phyloP scores from a whole-genome alignment of 2,888 invertebrate species.

The Drosophila nigritarsus region DNA sequence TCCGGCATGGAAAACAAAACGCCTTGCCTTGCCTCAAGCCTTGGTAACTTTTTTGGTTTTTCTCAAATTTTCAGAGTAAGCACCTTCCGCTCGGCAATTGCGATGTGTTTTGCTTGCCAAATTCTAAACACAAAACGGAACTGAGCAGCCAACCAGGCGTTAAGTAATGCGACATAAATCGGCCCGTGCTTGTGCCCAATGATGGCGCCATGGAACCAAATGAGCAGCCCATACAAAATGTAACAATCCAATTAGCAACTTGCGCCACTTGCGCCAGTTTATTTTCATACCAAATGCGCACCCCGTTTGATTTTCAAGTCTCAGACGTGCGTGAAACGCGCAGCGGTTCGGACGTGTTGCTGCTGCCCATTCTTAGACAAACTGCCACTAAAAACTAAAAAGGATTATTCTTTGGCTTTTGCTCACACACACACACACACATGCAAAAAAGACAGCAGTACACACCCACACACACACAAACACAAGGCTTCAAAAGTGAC shows the following conservation, averaged over 20 bases:
- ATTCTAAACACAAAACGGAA: slow-evolving; percentile 67
- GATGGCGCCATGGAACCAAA: slow-evolving; percentile 45
- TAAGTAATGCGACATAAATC: slow-evolving; percentile 60
- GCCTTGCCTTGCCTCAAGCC: slow-evolving; percentile 41
- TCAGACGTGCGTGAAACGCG: slow-evolving; percentile 83
- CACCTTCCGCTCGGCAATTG: slow-evolving; percentile 28
- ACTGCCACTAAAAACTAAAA: neutral
- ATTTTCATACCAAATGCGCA: slow-evolving; percentile 61
- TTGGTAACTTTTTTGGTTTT: slow-evolving; percentile 47
- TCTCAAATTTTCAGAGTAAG: slow-evolving; percentile 32
- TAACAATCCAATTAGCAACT: slow-evolving; percentile 84
- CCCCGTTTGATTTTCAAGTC: slow-evolving; percentile 66
- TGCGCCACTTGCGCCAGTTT: slow-evolving; percentile 59
- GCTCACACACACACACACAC: slow-evolving; percentile 10
- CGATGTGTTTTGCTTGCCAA: slow-evolving; percentile 63
- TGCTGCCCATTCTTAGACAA: slow-evolving; percentile 36
- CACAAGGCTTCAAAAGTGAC: slow-evolving; percentile 29
- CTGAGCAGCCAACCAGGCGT: slow-evolving; percentile 56
- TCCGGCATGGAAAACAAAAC: slow-evolving; percentile 34
- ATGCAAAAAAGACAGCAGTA: neutral
- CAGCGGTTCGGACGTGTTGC: slow-evolving; percentile 84
- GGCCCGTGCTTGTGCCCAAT: slow-evolving; percentile 54
- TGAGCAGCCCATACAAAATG: slow-evolving; percentile 60
- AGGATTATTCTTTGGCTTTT: slow-evolving; percentile 36
- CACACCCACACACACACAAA: neutral